These are phyloP conservation scores for Yponomeuta evonymella DNA, from an alignment of 2,888 invertebrate genomes.

Conservation along the genomic window DNA sequence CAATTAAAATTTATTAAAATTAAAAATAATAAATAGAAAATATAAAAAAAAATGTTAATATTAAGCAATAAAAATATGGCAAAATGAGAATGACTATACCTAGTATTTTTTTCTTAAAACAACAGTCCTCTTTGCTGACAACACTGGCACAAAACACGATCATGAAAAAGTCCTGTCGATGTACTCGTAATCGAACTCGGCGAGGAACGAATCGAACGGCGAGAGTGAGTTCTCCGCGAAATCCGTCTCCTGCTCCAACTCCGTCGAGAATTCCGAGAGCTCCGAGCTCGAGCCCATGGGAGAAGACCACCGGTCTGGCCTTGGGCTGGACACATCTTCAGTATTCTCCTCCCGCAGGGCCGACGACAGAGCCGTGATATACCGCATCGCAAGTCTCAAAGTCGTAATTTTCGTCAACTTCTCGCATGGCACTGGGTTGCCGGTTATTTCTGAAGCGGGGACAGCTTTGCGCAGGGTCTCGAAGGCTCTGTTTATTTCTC, in stretches of 20 bases:
- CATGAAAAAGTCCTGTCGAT: conserved; percentile 68
- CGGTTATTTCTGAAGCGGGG: conserved; percentile 77
- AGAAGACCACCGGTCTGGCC: conserved; percentile 62
- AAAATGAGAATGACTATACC: conserved; percentile 12
- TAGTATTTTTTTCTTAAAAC: background rate
- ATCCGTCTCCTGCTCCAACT: conserved; percentile 65
- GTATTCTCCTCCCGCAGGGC: conserved; percentile 71
- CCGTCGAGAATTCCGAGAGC: conserved; percentile 69
- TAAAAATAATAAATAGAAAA: conserved; percentile 44
- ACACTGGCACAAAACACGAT: conserved; percentile 12
- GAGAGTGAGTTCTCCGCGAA: conserved; percentile 74
- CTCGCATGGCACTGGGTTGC: conserved; percentile 78
- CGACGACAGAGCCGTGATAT: conserved; percentile 85
- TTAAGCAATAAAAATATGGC: conserved; percentile 43
- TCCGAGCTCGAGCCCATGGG: conserved; percentile 63
- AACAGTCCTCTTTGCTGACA: conserved; percentile 4
- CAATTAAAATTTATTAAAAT: conserved; percentile 62
- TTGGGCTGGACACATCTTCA: conserved; percentile 31
- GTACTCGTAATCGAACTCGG: conserved; percentile 70
- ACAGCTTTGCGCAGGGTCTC: conserved; percentile 87
- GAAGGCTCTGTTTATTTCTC: conserved; percentile 93
- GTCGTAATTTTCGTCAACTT: conserved; percentile 94
- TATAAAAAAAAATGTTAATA: conserved; percentile 54
- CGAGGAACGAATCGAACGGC: conserved; percentile 75
- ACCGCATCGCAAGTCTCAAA: conserved; percentile 89